Conservation (phyloP, 2,888 invertebrate genomes). For the Chirona hameri region DNA sequence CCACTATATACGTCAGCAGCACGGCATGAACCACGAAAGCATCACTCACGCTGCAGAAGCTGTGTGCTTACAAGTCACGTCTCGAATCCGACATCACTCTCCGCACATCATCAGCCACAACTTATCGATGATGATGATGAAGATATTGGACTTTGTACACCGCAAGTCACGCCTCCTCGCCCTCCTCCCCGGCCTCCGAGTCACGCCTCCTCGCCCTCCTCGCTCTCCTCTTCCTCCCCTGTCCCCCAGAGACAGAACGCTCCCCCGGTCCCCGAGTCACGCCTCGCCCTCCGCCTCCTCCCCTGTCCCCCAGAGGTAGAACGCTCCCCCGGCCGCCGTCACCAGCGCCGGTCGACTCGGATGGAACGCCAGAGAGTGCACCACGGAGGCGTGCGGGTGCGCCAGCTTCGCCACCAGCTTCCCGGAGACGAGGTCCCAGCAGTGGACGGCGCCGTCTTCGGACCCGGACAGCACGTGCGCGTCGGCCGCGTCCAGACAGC, state of each 20-base stretch:
- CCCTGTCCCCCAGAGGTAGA: slow-evolving; percentile 60
- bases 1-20: no score
- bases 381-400: slow-evolving; percentile 56
- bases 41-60: no score
- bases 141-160: no score
- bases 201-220: no score
- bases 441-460: slow-evolving; percentile 75
- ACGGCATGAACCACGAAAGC: no score
- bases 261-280: slow-evolving; percentile 68
- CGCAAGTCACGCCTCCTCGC: no score
- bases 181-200: no score
- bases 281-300: background rate
- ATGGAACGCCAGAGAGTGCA: slow-evolving; percentile 77
- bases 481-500: slow-evolving; percentile 77
- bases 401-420: slow-evolving; percentile 51
- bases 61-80: no score
- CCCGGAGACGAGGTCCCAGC: slow-evolving; percentile 84
- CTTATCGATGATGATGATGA: no score
- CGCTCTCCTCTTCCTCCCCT: slow-evolving; percentile 27
- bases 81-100: no score
- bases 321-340: slow-evolving; percentile 67
- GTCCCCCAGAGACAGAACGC: slow-evolving; percentile 64
- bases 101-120: no score
- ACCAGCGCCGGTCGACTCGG: slow-evolving; percentile 68
- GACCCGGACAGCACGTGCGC: slow-evolving; percentile 86